Conservation (phyloP, 1,140 invertebrate genomes). For the Pararge aegeria region DNA sequence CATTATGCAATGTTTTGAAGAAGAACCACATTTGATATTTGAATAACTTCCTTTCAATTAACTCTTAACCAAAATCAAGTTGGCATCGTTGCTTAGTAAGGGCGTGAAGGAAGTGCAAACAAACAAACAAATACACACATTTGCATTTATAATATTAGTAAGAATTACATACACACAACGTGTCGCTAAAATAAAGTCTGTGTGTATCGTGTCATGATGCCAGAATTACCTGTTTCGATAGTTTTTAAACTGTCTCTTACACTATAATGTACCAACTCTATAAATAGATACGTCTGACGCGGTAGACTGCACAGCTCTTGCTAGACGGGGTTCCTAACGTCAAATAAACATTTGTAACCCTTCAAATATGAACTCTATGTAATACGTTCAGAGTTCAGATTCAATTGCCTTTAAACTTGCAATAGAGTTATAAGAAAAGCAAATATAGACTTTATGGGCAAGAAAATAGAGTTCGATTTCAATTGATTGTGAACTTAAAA, state of each 20-base stretch:
- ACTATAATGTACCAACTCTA: conserved; percentile 49
- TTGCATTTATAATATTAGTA: no score
- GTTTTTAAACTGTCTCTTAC: background rate
- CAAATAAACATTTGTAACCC: conserved; percentile 12
- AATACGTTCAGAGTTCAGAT: conserved; percentile 26
- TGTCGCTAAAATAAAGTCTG: no score
- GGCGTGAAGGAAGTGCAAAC: no score
- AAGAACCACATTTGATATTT: no score
- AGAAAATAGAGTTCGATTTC: conserved; percentile 27
- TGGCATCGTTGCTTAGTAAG: no score
- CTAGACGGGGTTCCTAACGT: conserved; percentile 31
- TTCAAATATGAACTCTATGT: conserved; percentile 33
- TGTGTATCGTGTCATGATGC: no score
- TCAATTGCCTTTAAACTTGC: conserved; percentile 5
- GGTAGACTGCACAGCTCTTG: conserved; percentile 54
- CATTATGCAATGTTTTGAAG: no score
- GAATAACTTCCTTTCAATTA: no score
- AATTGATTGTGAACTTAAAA: conserved; percentile 5
- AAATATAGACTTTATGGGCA: conserved; percentile 29
- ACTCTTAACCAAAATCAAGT: no score
- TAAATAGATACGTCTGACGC: conserved; percentile 65
- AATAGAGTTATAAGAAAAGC: conserved; percentile 17
- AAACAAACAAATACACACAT: no score
- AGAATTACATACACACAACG: no score
- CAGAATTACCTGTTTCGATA: no score